Evolutionary conservation across 2,797 vertebrate species (phyloP), one percentile per base, ranked within the genome.

Genomic region (Melopsittacus undulatus): DNA sequence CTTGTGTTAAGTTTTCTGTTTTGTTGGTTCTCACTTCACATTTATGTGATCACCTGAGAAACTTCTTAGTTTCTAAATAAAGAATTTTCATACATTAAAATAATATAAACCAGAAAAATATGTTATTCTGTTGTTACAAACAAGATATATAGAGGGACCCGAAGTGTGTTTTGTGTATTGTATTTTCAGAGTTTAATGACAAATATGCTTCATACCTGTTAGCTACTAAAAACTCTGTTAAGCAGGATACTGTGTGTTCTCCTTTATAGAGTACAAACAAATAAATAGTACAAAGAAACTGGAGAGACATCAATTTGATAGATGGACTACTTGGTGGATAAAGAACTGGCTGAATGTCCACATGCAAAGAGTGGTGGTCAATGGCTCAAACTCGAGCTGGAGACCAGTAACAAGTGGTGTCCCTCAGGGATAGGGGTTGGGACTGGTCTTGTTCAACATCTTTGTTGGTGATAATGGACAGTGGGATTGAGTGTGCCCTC

Each of bases 21-120:
- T 89, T 86, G 67, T 73, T 94, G 87, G 78, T 88, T 83, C 62
- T 90, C 46, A 59, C 36, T 94, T 93, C 38, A 90, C 48, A 81
- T 75, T 83, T 88, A 67, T 67, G 11, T 54, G 42, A 63, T 82
- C 59, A 87, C 70, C 46, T 90, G 26, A 74, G 67, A 79, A 1
- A 2, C 54, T 46, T 72, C 46, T 92, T 45, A 32, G 7, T 73
- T 87, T 89, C 40, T 61, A 76, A 79, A 12, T 61, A 90, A 78
- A 67, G 7, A 11, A 48, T 38, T 70, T 10, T 32, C 13, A 88
- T 79, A 45, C 24, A 63, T 34, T 67, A 82, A 90, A 76, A 42
- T 32, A 74, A 69, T 24, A 1, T 36, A 42, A 95, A 86, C 18
- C 8, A 46, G 13, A 3, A 40, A 74, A 43, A 59, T 40, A 22